phyloP scores from a whole-genome alignment of 2,797 vertebrate species.

The Glossophaga mutica region DNA sequence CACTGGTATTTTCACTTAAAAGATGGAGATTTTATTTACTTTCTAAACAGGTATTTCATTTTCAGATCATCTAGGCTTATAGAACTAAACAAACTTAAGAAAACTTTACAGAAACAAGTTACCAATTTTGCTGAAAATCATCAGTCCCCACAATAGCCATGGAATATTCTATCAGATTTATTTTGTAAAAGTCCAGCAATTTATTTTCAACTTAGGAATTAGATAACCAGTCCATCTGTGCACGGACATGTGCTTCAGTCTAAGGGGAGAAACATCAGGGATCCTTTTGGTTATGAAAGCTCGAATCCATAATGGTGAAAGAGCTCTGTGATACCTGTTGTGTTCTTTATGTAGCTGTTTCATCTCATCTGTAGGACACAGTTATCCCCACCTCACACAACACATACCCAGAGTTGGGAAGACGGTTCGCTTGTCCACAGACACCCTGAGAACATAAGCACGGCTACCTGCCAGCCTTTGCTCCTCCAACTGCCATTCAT shows the following conservation, averaged over 20 bases:
- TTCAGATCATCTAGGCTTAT: not conserved
- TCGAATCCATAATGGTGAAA: not conserved
- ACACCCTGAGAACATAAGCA: not conserved
- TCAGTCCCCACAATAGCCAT: no score
- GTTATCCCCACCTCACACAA: not conserved
- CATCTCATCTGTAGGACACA: not conserved
- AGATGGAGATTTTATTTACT: not conserved
- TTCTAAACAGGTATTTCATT: not conserved
- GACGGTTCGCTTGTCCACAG: not conserved
- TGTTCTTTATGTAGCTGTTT: not conserved
- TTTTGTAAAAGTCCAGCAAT: not conserved
- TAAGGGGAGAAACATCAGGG: not conserved
- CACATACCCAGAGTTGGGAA: not conserved
- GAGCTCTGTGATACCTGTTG: no score
- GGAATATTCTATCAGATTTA: not conserved
- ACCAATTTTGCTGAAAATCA: not conserved
- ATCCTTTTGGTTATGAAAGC: not conserved
- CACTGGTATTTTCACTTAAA: not conserved
- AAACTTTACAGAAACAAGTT: not conserved
- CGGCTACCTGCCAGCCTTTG: not conserved
- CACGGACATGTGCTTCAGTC: not conserved
- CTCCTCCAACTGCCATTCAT: not conserved
- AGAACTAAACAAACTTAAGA: not conserved
- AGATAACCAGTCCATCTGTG: not conserved
- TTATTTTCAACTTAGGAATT: not conserved